phyloP scores from a whole-genome alignment of 2,113 vertebrate species.

The Zapus hudsonius region DNA sequence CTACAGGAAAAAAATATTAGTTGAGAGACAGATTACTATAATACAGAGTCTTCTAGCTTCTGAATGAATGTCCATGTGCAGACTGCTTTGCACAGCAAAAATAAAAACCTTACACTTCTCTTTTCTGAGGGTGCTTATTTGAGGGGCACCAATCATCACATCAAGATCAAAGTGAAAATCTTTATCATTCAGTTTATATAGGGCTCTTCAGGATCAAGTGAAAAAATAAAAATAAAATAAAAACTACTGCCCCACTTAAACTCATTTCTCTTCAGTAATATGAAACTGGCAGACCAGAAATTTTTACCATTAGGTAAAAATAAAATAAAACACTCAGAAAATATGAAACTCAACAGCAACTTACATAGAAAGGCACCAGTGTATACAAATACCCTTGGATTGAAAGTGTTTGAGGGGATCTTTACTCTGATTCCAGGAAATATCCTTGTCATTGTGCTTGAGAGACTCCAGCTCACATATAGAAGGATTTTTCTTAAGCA shows the following conservation, averaged over 20 bases:
- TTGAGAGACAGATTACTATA: not conserved
- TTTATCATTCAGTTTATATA: not conserved
- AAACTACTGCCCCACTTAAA: not conserved
- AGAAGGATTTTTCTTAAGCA: not conserved
- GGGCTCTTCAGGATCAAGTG: not conserved
- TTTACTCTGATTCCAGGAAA: not conserved
- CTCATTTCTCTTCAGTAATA: not conserved
- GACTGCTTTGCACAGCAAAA: not conserved
- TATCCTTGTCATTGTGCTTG: not conserved
- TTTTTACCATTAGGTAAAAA: not conserved
- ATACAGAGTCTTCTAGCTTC: not conserved
- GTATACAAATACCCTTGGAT: rapidly evolving
- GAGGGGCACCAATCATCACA: not conserved
- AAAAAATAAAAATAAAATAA: not conserved
- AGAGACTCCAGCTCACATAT: not conserved
- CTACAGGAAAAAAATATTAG: not conserved
- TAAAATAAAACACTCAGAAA: not conserved
- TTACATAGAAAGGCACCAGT: not conserved
- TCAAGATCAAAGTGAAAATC: not conserved
- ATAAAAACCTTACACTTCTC: not conserved
- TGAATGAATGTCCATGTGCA: not conserved
- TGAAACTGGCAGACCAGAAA: not conserved
- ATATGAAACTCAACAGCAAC: not conserved
- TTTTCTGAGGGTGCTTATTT: not conserved
- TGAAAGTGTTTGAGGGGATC: not conserved